These are phyloP conservation scores for Caenorhabditis parvicauda DNA, from an alignment of 2,888 invertebrate genomes.

Conservation along the genomic window DNA sequence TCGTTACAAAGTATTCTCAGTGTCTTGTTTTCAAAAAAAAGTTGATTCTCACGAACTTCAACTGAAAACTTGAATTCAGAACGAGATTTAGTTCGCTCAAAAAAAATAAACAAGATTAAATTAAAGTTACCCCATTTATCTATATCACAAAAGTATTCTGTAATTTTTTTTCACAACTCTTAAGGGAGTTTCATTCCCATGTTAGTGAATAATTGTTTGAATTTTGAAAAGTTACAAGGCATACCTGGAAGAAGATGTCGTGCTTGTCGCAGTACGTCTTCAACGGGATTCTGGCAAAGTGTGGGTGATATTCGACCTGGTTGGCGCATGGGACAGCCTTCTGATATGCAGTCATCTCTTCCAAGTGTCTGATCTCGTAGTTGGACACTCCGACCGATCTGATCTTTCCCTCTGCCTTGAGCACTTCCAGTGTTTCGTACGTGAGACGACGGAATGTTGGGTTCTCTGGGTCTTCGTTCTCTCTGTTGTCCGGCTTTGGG, in stretches of 20 bases:
- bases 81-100: neutral
- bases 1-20: too few species aligned
- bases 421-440: slow-evolving; percentile 73
- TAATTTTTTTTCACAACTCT: too few species aligned
- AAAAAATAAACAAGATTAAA: neutral
- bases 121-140: too few species aligned
- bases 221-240: too few species aligned
- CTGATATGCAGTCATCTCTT: slow-evolving; percentile 67
- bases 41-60: neutral
- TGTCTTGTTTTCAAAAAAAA: too few species aligned
- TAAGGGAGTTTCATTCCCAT: too few species aligned
- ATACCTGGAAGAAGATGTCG: slow-evolving; percentile 63
- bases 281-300: slow-evolving; percentile 63
- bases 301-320: slow-evolving; percentile 66
- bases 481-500: slow-evolving; percentile 72
- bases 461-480: slow-evolving; percentile 67
- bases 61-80: neutral
- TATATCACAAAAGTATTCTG: too few species aligned
- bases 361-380: slow-evolving; percentile 73
- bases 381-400: slow-evolving; percentile 80
- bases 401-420: slow-evolving; percentile 67
- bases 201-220: too few species aligned
- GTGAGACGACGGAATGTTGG: slow-evolving; percentile 70
- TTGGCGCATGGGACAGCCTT: slow-evolving; percentile 34
- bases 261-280: slow-evolving; percentile 62